phyloP scores from a whole-genome alignment of 2,888 invertebrate genomes.

The Venusia cambrica region DNA sequence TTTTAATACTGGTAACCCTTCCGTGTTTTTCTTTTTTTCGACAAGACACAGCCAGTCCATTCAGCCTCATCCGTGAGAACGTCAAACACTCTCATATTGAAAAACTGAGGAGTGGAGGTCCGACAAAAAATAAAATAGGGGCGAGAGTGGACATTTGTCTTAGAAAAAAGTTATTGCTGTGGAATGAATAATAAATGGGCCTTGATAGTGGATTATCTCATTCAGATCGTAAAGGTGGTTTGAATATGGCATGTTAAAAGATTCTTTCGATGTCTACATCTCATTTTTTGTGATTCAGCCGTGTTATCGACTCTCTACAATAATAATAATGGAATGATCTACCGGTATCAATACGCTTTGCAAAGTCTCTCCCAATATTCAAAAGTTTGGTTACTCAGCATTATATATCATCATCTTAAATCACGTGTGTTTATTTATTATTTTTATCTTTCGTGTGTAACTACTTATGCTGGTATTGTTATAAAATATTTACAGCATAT shows the following conservation, averaged over 20 bases:
- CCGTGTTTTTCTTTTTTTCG: constrained; percentile 69
- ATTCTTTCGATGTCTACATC: constrained; percentile 17
- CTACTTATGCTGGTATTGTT: too few species aligned
- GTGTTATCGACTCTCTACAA: too few species aligned
- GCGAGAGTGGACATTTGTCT: constrained; percentile 71
- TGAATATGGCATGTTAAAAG: constrained; percentile 19
- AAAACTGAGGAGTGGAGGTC: constrained; percentile 53
- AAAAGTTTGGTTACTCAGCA: too few species aligned
- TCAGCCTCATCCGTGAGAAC: constrained; percentile 77
- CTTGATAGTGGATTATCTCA: constrained; percentile 54
- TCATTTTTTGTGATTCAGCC: constrained; percentile 14
- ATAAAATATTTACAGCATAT: too few species aligned
- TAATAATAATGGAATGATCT: too few species aligned
- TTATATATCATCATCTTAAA: too few species aligned
- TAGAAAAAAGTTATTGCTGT: constrained; percentile 58
- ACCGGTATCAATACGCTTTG: too few species aligned
- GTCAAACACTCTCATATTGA: constrained; percentile 67
- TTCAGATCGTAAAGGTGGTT: constrained; percentile 49
- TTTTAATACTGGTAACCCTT: constrained; percentile 75
- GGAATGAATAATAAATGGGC: constrained; percentile 60
- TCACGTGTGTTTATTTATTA: too few species aligned
- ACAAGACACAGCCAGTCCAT: constrained; percentile 55
- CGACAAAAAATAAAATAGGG: constrained; percentile 61
- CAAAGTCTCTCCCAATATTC: too few species aligned
- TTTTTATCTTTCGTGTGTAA: too few species aligned